Base-by-base conservation (phyloP, 2,888 invertebrate species). In the Dryobotodes eremita region DNA sequence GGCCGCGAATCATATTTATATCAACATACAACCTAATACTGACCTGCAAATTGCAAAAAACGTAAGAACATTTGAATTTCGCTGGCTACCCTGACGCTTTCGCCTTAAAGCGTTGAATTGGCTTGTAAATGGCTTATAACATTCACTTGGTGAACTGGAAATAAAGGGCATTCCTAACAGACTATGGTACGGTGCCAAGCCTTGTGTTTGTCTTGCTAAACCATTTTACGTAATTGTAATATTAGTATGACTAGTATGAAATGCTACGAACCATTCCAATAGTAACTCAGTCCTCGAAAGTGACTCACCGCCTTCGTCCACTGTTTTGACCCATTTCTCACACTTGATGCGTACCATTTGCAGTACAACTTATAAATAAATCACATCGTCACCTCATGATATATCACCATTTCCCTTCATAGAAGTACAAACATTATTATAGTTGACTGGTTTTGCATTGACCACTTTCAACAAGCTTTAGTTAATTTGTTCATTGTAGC, bases 291-390 rank as follows among this genome's bases (percentile, higher is more conserved):
- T 68, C 71, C 79, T 74, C 42, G 55, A 79, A 75, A 79, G 71
- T 85, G 85, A 86, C 80, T 86, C 85, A 85, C 61, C 50, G 79
- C 42, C 61, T 77, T 71, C 84, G 48, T 59, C 48, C 74, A 71
- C 74, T 86, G 68, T 68, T 85, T 75, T 86, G 87, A 80, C 85
- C 84, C 80, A 85, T 85, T 85, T 85, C 85, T 84, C 85, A 85
- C 87, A 85, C 87, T 85, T 85, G 64, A 86, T 71, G 61, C 61
- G 48, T 75, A 80, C 80, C 76, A 86, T 85, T 85, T 85, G 84
- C 75, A 79, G 64, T 86, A 11, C 46, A 74, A 76, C 84, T 84
- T 79, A 85, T 85, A 85, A 85, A 85, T 85, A 86, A 85, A 86
- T 76, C 80, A 85, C 80, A 75, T 72, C 57, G 59, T 36, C 61